Evolutionary conservation across 2,113 vertebrate species (phyloP), one percentile per base, ranked within the genome.

Genomic region (Amia ocellicauda): DNA sequence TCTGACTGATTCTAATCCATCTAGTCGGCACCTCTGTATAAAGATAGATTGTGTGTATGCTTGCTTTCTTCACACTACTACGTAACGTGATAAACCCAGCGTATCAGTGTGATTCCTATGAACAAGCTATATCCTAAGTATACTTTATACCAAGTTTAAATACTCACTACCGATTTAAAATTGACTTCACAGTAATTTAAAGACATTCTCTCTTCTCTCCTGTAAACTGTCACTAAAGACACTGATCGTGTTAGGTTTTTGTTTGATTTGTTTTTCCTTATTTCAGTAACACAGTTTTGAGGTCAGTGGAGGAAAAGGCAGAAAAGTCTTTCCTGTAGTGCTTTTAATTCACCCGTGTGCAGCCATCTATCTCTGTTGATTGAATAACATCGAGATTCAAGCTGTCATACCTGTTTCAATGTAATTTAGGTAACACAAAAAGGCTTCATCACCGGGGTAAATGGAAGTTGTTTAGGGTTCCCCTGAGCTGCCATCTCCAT

Each of bases 1-100:
- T 8, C 27, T 3, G 26, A 9, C 20, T 19, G 26, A 26, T 31
- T 19, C 19, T 19, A 17, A 56, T 56, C 22, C 54, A 17, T 28
- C 54, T 28, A 56, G 26, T 28, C 54, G n/a, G 54, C 54, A 14
- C 29, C 24, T 28, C 3, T 19, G 26, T 8, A 8, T n/a, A 24
- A n/a, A 56, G 54, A 56, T 28, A 56, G 54, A 56, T 56, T 56
- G 54, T 17, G 14, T 28, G 54, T 14, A 28, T 31, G 26, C 54
- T 23, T 26, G 24, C 54, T 17, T 28, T 28, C 27, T 14, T 9
- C 4, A 23, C 54, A 19, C 54, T 10, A n/a, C 9, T 28, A 17
- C 54, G 20, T 23, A 28, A 56, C 36, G 54, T 23, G 54, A 31
- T 28, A 56, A 56, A 56, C 54, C 54, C 54, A 14, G 54, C 24